phyloP scores from a whole-genome alignment of 2,113 vertebrate species.

The Pachyramphus minor region DNA sequence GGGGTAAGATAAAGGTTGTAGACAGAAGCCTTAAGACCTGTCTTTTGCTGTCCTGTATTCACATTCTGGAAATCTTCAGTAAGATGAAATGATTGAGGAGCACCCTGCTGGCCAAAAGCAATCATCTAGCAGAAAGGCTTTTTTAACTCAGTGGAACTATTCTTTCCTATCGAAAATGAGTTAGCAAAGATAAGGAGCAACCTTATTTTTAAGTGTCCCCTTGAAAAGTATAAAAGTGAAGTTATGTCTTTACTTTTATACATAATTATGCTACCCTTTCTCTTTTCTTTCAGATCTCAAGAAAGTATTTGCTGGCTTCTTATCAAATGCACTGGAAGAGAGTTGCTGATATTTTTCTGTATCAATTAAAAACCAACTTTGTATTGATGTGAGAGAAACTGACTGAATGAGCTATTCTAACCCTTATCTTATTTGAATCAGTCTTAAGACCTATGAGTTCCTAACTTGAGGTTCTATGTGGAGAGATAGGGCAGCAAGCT shows the following conservation, averaged over 20 bases:
- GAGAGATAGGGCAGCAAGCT: background rate
- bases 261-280: background rate
- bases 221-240: background rate
- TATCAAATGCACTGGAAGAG: background rate
- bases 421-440: background rate
- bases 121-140: background rate
- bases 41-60: background rate
- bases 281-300: background rate
- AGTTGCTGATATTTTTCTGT: background rate
- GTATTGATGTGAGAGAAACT: background rate
- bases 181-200: background rate
- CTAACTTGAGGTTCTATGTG: background rate
- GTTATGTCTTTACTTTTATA: background rate
- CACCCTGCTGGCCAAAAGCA: background rate
- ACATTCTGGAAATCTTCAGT: background rate
- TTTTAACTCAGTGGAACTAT: background rate
- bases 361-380: background rate
- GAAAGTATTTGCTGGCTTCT: background rate
- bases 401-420: background rate
- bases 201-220: background rate
- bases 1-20: background rate
- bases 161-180: background rate
- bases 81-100: background rate
- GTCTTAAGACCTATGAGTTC: background rate
- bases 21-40: background rate